Evolutionary conservation across 2,797 vertebrate species (phyloP), one percentile per base, ranked within the genome.

Genomic region (Okamejei kenojei): DNA sequence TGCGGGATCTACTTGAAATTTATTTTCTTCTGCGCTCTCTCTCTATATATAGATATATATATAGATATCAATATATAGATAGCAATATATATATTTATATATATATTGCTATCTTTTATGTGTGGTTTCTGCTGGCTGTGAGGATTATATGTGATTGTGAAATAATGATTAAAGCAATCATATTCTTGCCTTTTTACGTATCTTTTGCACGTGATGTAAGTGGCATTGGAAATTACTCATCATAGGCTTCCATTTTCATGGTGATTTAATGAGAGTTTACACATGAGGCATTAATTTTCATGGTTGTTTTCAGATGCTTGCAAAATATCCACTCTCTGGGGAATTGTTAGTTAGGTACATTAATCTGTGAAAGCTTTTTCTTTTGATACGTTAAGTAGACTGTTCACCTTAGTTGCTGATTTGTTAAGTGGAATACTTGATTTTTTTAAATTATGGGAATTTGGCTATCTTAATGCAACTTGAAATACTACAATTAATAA

Each of bases 221-320:
- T 4, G 2, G 77, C 32, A 78, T 78, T 78, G 77, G 32, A 78
- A 3, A 35, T 35, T 35, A 68, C 8, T 19, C 29, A 68, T 8
- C 63, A 32, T 32, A 32, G 13, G 61, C n/a, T 2, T 65, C 15
- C 84, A 88, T 19, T 32, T 88, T 88, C 61, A 32, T 65, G 84
- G 84, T 88, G 84, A 88, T 21, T 88, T 65, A 88, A 7, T 19
- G 84, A 65, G 15, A 32, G n/a, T 88, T 32, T 21, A 65, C n/a
- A 88, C 29, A 65, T 32, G 61, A 35, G 61, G 7, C 84, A 23
- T 88, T 63, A 15, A 88, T 88, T 68, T 88, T 88, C n/a, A 68
- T 88, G 84, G 61, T 88, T n/a, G 84, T 88, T 88, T 68, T 19
- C 5, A 68, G 84, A 68, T 88, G 63, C 63, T 88, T 63, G 26